Evolutionary conservation across 2,113 vertebrate species (phyloP).

Genomic region (Neolamprologus modestus): DNA sequence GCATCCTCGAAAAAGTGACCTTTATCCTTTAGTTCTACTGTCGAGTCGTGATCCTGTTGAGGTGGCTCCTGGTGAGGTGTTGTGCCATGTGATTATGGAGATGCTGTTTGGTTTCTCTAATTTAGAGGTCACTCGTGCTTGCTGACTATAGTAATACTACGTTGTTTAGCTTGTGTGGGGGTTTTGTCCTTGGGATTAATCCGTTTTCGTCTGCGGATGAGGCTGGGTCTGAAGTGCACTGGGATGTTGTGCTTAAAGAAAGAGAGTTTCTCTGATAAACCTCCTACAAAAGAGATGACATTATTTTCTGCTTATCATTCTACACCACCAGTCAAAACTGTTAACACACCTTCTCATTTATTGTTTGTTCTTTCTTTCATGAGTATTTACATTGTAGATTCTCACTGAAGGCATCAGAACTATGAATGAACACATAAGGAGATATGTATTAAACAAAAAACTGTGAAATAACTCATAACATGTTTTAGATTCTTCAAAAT

Average conservation of each 20-base stretch:
- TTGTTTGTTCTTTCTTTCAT: background rate
- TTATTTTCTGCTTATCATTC: background rate
- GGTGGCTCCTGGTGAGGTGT: background rate
- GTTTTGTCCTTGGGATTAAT: background rate
- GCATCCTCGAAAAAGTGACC: background rate
- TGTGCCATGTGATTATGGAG: background rate
- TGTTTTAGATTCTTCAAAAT: background rate
- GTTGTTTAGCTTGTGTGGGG: background rate
- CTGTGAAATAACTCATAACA: background rate
- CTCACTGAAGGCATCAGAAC: background rate
- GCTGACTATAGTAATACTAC: background rate
- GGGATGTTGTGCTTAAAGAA: background rate
- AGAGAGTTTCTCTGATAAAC: background rate
- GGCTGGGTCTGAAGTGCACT: background rate
- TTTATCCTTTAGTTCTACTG: background rate
- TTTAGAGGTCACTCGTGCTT: background rate
- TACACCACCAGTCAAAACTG: background rate
- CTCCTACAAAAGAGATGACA: background rate
- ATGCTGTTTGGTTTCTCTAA: background rate
- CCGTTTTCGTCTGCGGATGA: background rate
- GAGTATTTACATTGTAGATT: background rate
- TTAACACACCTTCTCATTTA: background rate
- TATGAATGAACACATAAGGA: background rate
- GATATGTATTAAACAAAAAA: background rate
- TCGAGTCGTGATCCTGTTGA: background rate